Evolutionary conservation across 2,113 vertebrate species (phyloP), one percentile per base, ranked within the genome.

Genomic region (Caranx ignobilis): DNA sequence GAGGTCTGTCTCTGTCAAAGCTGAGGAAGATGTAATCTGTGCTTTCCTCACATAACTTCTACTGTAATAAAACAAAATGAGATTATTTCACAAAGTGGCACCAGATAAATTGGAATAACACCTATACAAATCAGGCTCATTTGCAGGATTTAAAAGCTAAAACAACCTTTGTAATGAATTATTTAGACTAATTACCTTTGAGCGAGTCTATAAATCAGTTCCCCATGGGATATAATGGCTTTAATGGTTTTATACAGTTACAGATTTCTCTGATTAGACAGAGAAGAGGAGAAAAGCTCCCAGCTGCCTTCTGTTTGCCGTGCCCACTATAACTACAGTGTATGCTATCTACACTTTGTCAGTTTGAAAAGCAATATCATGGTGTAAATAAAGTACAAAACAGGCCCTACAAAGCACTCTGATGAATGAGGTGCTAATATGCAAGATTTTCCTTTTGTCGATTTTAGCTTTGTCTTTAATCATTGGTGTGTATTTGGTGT

Each of bases 141-240:
- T 65, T 68, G 43, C 15, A 31, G 57, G 37, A 57, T 55, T 68
- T 77, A 35, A 73, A 74, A 45, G 41, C 18, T 52, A 86, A 78
- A 76, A 26, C 65, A 80, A 48, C 34, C 73, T 74, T 75, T 63
- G 39, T 81, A 66, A 85, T 82, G 43, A 76, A 82, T 80, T 67
- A 79, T 85, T 86, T 74, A 67, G 31, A 61, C 57, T 87, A 81
- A 90, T 87, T 77, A 79, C 71, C 55, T 70, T 59, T 77, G 43
- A 85, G 37, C 77, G 69, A 26, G 60, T 32, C 43, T 32, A 70
- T 81, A 84, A 83, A 87, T 84, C 79, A 75, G 62, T 71, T 47
- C 56, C 39, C 34, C 12, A 13, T 21, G 35, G 59, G 59, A 21
- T 59, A 50, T 62, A 72, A 81, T 73, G 69, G 70, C 60, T 68